Conservation (phyloP, 2,797 vertebrate species). For the Notolepis coatsorum region DNA sequence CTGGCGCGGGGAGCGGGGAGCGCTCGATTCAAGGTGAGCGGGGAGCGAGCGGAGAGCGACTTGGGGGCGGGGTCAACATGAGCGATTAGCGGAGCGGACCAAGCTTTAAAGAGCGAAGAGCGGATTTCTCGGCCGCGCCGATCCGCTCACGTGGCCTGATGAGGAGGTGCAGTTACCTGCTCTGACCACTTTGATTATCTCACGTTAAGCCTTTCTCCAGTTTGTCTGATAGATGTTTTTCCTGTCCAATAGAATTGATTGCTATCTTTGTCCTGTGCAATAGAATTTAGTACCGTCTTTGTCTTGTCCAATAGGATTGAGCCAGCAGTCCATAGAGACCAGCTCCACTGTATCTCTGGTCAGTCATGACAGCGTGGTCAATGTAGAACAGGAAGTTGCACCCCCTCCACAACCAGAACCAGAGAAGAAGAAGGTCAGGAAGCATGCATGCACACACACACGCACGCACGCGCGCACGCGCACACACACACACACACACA, state of each 20-base stretch:
- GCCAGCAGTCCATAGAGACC: conserved; percentile 4
- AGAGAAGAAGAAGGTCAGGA: conserved; percentile 55
- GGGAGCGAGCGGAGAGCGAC: too few relatives aligned
- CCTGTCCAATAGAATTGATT: background rate
- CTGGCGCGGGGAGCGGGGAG: too few relatives aligned
- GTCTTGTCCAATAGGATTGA: conserved; percentile 28
- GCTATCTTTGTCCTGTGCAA: background rate
- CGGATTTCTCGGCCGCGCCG: too few relatives aligned
- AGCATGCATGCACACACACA: background rate
- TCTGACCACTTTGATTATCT: too few relatives aligned
- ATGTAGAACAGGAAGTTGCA: conserved; percentile 62
- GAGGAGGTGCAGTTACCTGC: too few relatives aligned
- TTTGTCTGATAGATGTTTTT: too few relatives aligned
- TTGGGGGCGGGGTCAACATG: too few relatives aligned
- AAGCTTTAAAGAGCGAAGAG: too few relatives aligned
- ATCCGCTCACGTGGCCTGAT: too few relatives aligned
- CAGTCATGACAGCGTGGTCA: conserved; percentile 66
- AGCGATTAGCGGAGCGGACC: too few relatives aligned
- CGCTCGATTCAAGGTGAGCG: too few relatives aligned
- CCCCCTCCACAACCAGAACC: conserved; percentile 17
- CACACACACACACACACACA: background rate
- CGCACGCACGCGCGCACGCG: background rate
- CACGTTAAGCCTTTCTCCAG: too few relatives aligned
- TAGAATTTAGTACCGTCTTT: background rate
- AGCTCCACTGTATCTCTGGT: conserved; percentile 21